Conservation (phyloP, 2,888 invertebrate species). For the Venusia cambrica region DNA sequence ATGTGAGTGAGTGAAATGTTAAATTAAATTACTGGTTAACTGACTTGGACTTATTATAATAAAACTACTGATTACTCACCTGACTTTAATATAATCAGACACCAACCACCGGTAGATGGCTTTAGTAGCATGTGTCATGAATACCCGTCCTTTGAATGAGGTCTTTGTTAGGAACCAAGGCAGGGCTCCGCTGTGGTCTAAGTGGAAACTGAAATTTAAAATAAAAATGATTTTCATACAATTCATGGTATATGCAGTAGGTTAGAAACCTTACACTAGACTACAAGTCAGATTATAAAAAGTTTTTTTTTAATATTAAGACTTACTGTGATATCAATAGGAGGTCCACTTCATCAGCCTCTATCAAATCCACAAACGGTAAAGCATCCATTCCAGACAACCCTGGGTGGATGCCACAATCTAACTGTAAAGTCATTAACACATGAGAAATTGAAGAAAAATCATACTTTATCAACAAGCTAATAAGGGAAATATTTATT, state of each 20-base stretch:
- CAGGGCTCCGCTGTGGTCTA: conserved; percentile 98
- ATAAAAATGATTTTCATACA: too few species aligned
- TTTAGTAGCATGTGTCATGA: conserved; percentile 99
- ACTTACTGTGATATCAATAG: conserved; percentile 96
- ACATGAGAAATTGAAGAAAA: neutral
- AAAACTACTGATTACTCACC: too few species aligned
- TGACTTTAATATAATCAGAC: conserved; percentile 99
- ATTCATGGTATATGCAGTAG: too few species aligned
- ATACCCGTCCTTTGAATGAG: conserved; percentile 97
- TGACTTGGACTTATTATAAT: too few species aligned
- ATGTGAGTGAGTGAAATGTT: too few species aligned
- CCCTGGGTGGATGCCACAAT: conserved; percentile 99
- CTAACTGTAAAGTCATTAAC: conserved; percentile 82
- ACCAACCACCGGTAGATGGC: conserved; percentile 99
- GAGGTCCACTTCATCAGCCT: conserved; percentile 98
- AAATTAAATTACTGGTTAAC: too few species aligned
- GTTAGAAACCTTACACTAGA: too few species aligned
- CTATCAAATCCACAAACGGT: conserved; percentile 98
- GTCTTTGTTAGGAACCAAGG: conserved; percentile 99
- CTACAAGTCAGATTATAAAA: too few species aligned
- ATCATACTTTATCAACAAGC: neutral
- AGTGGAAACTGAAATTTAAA: conserved; percentile 91
- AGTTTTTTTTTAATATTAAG: too few species aligned
- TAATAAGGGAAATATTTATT: too few species aligned
- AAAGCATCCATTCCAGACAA: conserved; percentile 98